Evolutionary conservation across 1,140 invertebrate genomes (phyloP).

Genomic region (Aricia agestis): DNA sequence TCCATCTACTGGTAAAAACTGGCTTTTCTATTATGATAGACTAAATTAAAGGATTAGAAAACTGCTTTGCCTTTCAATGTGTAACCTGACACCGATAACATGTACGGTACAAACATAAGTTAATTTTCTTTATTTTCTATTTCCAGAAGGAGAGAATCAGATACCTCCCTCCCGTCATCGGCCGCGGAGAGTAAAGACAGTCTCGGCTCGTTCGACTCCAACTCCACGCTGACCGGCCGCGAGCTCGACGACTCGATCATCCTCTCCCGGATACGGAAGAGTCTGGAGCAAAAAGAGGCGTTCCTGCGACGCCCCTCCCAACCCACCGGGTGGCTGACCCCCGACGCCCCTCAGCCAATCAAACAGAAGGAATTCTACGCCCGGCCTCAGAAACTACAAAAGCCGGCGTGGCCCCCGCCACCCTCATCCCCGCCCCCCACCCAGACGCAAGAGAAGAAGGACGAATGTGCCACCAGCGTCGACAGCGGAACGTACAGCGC

Average conservation of each 20-base stretch:
- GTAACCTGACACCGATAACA: no score
- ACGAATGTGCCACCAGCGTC: conserved; percentile 64
- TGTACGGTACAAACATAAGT: no score
- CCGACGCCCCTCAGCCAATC: conserved; percentile 63
- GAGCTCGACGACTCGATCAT: conserved; percentile 82
- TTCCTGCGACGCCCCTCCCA: conserved; percentile 86
- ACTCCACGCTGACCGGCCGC: conserved; percentile 80
- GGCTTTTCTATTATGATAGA: no score
- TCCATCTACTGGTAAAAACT: no score
- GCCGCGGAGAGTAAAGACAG: conserved; percentile 80
- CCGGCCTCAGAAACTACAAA: conserved; percentile 84
- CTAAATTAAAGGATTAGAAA: no score
- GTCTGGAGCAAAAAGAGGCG: conserved; percentile 91
- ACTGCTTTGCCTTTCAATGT: no score
- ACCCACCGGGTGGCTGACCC: conserved; percentile 78
- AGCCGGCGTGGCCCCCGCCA: conserved; percentile 84
- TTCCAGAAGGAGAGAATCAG: conserved; percentile 76
- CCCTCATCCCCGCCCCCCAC: conserved; percentile 55
- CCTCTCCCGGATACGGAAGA: conserved; percentile 85
- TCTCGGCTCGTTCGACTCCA: conserved; percentile 80
- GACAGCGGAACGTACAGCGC: conserved; percentile 67
- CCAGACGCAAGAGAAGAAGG: conserved; percentile 48
- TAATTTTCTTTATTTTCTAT: no score
- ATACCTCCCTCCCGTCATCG: conserved; percentile 76
- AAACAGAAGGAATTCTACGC: conserved; percentile 85